Evolutionary conservation across 2,797 vertebrate genomes (phyloP).

Genomic region (Epinephelus coioides): DNA sequence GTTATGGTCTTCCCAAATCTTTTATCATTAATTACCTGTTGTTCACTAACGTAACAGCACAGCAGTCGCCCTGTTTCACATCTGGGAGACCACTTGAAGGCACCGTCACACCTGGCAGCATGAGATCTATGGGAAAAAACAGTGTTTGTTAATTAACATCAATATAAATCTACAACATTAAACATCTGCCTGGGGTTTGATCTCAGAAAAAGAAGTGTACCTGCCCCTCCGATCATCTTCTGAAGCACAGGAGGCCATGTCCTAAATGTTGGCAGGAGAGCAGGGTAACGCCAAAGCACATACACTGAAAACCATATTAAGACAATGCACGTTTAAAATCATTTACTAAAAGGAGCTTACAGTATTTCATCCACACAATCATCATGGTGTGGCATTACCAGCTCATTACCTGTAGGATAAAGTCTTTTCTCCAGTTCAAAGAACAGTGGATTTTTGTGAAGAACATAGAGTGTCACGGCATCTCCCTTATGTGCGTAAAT

Average conservation of each 20-base stretch:
- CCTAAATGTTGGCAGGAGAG: slow-evolving; percentile 90
- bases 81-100: slow-evolving; percentile 90
- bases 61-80: slow-evolving; percentile 89
- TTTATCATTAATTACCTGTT: slow-evolving; percentile 86
- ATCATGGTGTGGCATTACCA: not conserved
- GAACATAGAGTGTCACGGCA: slow-evolving; percentile 89
- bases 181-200: not conserved
- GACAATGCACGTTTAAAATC: not conserved
- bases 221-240: slow-evolving; percentile 95
- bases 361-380: not conserved
- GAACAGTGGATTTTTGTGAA: slow-evolving; percentile 92
- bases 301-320: slow-evolving; percentile 87
- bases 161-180: not conserved
- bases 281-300: slow-evolving; percentile 91
- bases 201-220: slow-evolving; percentile 72
- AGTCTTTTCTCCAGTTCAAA: slow-evolving; percentile 93
- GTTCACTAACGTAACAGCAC: slow-evolving; percentile 89
- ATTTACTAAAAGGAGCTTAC: not conserved
- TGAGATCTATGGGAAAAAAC: slow-evolving; percentile 89
- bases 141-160: not conserved
- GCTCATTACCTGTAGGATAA: slow-evolving; percentile 93
- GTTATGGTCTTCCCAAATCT: not conserved
- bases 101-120: slow-evolving; percentile 95
- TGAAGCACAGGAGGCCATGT: slow-evolving; percentile 95
- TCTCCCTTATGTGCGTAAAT: slow-evolving; percentile 93